A percentile compares a stretch with the other conserved stretches of the same genome.
phyloP scores from a whole-genome alignment of 2,888 invertebrate genomes.

The Zygothrica quintamaculata region DNA sequence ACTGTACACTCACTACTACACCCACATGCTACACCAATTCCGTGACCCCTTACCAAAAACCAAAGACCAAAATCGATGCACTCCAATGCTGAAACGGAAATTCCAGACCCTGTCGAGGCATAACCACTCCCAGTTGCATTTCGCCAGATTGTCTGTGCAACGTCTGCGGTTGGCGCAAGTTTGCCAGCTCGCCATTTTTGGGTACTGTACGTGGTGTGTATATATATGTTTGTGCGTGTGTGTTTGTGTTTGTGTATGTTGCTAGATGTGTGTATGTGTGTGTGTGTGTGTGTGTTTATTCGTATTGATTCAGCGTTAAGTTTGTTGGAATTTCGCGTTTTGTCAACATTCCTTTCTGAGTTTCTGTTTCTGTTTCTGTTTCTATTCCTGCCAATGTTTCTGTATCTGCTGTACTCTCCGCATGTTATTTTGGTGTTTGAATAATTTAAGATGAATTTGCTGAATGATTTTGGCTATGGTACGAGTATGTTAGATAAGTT shows the following conservation, averaged over 20 bases:
- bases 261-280: constrained; percentile 26
- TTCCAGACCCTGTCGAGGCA: constrained; percentile 24
- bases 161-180: constrained; percentile 75
- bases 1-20: neutral
- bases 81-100: constrained; percentile 66
- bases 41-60: constrained; percentile 19
- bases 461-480: constrained; percentile 27
- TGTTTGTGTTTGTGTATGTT: constrained; percentile 19
- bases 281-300: constrained; percentile 24
- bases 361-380: constrained; percentile 72
- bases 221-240: constrained; percentile 7
- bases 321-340: constrained; percentile 77
- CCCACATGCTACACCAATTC: neutral
- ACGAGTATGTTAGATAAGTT: constrained; percentile 33
- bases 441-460: constrained; percentile 56
- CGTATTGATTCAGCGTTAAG: constrained; percentile 74
- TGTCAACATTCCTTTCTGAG: constrained; percentile 74
- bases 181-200: constrained; percentile 45
- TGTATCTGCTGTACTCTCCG: constrained; percentile 62
- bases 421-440: constrained; percentile 57
- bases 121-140: constrained; percentile 45
- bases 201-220: constrained; percentile 4
- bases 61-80: constrained; percentile 77
- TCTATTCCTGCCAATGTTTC: constrained; percentile 78
- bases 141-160: constrained; percentile 57